Percentiles rank a stretch among this genome's conserved stretches.
Conservation (phyloP, 1,140 invertebrate species). For the Latrodectus geometricus region DNA sequence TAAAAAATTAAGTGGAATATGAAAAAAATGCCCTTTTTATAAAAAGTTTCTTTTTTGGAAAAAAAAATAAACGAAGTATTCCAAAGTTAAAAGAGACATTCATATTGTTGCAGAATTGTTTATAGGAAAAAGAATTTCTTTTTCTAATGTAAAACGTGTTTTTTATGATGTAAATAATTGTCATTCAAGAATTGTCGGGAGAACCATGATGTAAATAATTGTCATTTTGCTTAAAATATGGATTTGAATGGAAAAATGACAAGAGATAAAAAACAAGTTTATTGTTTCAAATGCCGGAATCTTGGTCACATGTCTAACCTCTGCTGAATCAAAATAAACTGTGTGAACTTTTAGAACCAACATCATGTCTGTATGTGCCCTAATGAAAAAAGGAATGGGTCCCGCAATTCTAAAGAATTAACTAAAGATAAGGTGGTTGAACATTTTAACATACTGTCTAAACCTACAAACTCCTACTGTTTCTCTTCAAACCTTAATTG, state of each 20-base stretch:
- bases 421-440: background rate
- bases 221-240: background rate
- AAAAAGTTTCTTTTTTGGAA: background rate
- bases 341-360: background rate
- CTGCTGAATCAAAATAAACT: background rate
- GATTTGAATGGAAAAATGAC: conserved; percentile 3
- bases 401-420: background rate
- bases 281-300: background rate
- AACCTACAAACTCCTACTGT: background rate
- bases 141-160: background rate
- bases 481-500: conserved; percentile 4
- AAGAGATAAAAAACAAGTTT: background rate
- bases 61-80: background rate
- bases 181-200: no score
- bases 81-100: background rate
- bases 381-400: background rate
- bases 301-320: background rate
- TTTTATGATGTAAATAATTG: conserved; percentile 5
- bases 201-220: background rate
- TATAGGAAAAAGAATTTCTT: background rate
- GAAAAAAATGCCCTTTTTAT: background rate
- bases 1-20: background rate
- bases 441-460: background rate
- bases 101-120: background rate
- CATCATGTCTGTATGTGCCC: background rate